A percentile compares a stretch with the other conserved stretches of the same genome.
These are phyloP conservation scores for Nicator chloris DNA, from an alignment of 2,113 vertebrate species.

Conservation along the genomic window DNA sequence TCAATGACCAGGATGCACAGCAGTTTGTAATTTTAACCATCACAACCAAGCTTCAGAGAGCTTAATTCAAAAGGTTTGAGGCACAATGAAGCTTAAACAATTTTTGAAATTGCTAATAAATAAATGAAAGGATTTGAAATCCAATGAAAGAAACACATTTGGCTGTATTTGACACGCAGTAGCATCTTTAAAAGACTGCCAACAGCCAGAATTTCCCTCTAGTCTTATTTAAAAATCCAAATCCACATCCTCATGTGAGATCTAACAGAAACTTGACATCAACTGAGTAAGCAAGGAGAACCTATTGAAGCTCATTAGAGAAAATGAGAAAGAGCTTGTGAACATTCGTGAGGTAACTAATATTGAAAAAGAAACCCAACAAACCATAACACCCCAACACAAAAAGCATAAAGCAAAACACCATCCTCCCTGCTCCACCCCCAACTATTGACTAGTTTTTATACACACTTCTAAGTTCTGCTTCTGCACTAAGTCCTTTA, in stretches of 20 bases:
- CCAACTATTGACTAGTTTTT: neutral
- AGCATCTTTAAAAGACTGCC: neutral
- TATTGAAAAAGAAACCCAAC: neutral
- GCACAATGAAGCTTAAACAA: neutral
- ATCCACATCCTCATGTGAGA: neutral
- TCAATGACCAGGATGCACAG: neutral
- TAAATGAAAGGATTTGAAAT: neutral
- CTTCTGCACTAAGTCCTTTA: neutral
- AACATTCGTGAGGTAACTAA: neutral
- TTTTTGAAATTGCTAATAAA: neutral
- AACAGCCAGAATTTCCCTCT: neutral
- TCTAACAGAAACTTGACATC: neutral
- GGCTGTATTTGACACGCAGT: neutral
- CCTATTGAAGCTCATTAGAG: neutral
- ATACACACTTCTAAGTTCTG: neutral
- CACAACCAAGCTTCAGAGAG: neutral
- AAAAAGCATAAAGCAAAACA: neutral
- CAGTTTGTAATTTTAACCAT: neutral
- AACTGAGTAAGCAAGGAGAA: neutral
- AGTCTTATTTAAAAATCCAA: neutral
- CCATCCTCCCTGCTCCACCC: rapidly evolving
- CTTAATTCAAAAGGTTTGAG: neutral
- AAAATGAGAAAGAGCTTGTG: neutral
- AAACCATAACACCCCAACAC: neutral
- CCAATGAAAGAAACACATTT: neutral